These are phyloP conservation scores for Poecilobothrus nobilitatus DNA, from an alignment of 2,888 invertebrate genomes.

Conservation along the genomic window DNA sequence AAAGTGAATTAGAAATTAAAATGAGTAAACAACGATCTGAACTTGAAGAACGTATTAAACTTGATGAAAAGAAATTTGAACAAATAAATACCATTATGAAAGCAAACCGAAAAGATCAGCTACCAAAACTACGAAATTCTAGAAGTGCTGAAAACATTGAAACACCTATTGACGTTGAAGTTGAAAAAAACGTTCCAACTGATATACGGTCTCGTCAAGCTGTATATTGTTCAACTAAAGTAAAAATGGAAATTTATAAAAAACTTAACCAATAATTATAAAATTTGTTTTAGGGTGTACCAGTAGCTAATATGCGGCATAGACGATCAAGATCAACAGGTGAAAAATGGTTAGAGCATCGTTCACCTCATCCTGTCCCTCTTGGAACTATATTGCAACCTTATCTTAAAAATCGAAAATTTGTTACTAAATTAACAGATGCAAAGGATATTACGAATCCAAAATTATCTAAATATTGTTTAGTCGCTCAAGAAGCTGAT, in stretches of 20 bases:
- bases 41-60: slow-evolving; percentile 49
- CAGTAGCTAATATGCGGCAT: slow-evolving; percentile 63
- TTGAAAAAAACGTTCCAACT: slow-evolving; percentile 8
- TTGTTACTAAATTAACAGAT: slow-evolving; percentile 71
- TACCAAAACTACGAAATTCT: slow-evolving; percentile 32
- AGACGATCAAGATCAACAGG: slow-evolving; percentile 75
- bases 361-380: slow-evolving; percentile 68
- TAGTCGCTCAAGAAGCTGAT: slow-evolving; percentile 87
- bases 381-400: slow-evolving; percentile 88
- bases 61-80: slow-evolving; percentile 54
- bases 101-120: slow-evolving; percentile 38
- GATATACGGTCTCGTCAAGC: slow-evolving; percentile 5
- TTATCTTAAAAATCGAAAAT: slow-evolving; percentile 68
- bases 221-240: slow-evolving; percentile 17
- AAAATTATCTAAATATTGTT: slow-evolving; percentile 76
- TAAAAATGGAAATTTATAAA: slow-evolving; percentile 17
- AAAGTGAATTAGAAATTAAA: slow-evolving; percentile 58
- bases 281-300: slow-evolving; percentile 47
- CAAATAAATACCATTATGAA: slow-evolving; percentile 53
- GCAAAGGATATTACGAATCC: slow-evolving; percentile 64
- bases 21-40: slow-evolving; percentile 52
- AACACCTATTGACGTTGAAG: slow-evolving; percentile 9
- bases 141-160: slow-evolving; percentile 35
- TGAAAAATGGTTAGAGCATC: slow-evolving; percentile 79
- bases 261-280: not conserved